Base-by-base conservation (phyloP, 2,797 vertebrate genomes). In the Coregonus sp. region DNA sequence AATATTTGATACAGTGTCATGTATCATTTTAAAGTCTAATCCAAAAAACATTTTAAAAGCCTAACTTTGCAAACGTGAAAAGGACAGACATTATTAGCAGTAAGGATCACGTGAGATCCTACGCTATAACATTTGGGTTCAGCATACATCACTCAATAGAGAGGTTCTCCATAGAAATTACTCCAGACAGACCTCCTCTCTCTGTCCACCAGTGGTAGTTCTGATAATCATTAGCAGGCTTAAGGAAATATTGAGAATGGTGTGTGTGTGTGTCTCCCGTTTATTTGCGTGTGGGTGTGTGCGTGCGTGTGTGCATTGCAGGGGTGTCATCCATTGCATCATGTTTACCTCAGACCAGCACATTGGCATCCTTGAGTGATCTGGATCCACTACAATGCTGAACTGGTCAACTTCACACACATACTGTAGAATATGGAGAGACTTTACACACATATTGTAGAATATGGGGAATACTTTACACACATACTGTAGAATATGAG, bases 161-260 rank as follows among this genome's bases (percentile, higher is more conserved):
- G 70, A 79, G 70, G 76, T 65, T 72, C 61, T 75, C 29, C 79
- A 81, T 37, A 73, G 65, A 80, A 69, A 3, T 77, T 33, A 75
- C 66, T 67, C 75, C 75, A 59, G 63, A 73, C 78, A 77, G 80
- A 80, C 77, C 73, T 73, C 71, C 51, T 52, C 51, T 52, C 51
- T 52, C 51, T 14, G 51, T 52, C 51, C 2, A 52, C 51, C 51
- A 52, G 14, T 11, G 51, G 14, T 3, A 14, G 14, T 14, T 52
- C 14, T 50, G 85, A 85, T 82, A 88, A 74, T 81, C 79, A 81
- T 88, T 86, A 79, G 77, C 47, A 80, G 75, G 74, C 76, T 75
- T 78, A 76, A 82, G 74, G 78, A 73, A 82, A 72, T 78, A 74
- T 78, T 75, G 81, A 77, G 63, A 68, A 50, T 56, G 63, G 66